These are phyloP conservation scores for Esox masquinongy DNA, from an alignment of 2,797 vertebrate genomes.

Conservation along the genomic window DNA sequence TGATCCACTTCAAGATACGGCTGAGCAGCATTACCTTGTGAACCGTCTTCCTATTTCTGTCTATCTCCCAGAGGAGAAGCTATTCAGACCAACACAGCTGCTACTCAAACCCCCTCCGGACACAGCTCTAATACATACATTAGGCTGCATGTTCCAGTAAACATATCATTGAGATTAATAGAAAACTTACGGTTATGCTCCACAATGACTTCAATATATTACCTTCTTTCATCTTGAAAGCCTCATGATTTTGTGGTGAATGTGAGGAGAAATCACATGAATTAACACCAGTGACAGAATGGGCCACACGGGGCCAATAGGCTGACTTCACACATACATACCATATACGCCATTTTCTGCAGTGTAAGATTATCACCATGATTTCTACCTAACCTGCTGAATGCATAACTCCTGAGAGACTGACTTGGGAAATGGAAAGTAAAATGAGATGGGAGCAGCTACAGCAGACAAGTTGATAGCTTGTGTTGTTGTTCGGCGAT, in stretches of 20 bases:
- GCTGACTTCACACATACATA: background rate
- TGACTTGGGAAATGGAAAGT: background rate
- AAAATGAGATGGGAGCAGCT: background rate
- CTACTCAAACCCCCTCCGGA: conserved; percentile 59
- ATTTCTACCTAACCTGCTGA: background rate
- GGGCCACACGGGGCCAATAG: background rate
- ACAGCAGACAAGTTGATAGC: conserved; percentile 20
- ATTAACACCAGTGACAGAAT: background rate
- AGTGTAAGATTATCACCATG: background rate
- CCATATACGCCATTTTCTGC: background rate
- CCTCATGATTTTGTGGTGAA: background rate
- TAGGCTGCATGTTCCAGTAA: background rate
- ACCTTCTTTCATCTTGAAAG: background rate
- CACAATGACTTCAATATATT: background rate
- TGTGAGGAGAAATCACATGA: background rate
- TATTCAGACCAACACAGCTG: conserved; percentile 61
- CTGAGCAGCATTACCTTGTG: conserved; percentile 38
- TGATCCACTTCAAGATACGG: background rate
- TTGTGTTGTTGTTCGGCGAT: background rate
- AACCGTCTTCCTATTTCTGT: conserved; percentile 55
- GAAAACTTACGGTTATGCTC: background rate
- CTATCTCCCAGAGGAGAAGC: conserved; percentile 51
- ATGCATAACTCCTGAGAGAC: background rate
- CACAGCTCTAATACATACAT: conserved; percentile 52
- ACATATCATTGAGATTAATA: background rate